Conservation (phyloP, 2,113 vertebrate genomes). For the Peromyscus maniculatus region DNA sequence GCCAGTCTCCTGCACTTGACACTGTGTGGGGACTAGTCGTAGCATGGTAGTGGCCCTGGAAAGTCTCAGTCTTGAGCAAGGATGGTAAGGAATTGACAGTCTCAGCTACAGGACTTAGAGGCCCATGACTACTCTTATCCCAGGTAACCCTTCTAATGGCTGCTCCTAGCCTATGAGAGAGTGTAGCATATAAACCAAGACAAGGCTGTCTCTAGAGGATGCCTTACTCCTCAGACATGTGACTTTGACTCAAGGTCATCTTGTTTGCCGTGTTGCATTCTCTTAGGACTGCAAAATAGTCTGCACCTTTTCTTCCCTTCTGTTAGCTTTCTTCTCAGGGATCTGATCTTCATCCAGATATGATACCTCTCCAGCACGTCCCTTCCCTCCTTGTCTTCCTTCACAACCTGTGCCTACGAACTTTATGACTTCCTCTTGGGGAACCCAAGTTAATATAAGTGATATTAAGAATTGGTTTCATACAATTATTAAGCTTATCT, state of each 20-base stretch:
- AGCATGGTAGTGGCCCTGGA: rapidly evolving
- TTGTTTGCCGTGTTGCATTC: too few relatives aligned
- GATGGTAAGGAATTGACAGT: too few relatives aligned
- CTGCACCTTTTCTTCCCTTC: background rate
- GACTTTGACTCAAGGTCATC: background rate
- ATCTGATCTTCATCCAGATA: background rate
- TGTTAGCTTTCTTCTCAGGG: background rate
- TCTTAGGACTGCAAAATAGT: too few relatives aligned
- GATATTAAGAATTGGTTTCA: background rate
- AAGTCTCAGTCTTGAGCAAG: too few relatives aligned
- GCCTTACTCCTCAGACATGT: background rate
- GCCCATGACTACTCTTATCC: background rate
- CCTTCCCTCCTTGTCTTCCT: background rate
- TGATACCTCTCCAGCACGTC: background rate
- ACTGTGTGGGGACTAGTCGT: rapidly evolving
- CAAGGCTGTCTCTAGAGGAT: background rate
- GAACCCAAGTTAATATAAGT: background rate
- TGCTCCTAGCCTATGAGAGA: background rate
- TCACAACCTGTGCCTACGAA: background rate
- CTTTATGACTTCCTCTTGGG: background rate
- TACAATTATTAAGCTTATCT: background rate
- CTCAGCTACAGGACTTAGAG: background rate
- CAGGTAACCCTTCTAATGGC: rapidly evolving
- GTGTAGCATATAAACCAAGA: background rate
- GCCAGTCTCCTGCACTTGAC: background rate